Evolutionary conservation across 2,888 invertebrate species (phyloP).

Genomic region (Himalopsyche kuldschensis): DNA sequence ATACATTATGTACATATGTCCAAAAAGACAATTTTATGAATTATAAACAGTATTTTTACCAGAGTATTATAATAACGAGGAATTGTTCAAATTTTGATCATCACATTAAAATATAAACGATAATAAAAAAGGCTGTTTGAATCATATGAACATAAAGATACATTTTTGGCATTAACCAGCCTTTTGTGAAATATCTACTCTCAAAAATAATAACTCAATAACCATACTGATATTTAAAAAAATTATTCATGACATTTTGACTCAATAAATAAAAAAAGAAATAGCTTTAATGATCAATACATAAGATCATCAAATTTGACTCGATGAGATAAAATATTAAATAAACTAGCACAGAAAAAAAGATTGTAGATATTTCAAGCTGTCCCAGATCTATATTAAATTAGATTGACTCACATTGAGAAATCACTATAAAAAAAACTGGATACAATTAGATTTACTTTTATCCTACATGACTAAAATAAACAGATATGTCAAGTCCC

Average conservation of each 20-base stretch:
- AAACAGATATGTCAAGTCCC: constrained; percentile 40
- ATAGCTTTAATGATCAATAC: not conserved
- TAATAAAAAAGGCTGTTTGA: constrained; percentile 15
- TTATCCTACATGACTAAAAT: constrained; percentile 37
- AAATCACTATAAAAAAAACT: constrained; percentile 34
- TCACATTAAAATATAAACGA: constrained; percentile 31
- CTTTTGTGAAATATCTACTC: not conserved
- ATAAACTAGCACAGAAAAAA: not conserved
- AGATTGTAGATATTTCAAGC: not conserved
- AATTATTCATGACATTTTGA: not conserved
- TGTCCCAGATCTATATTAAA: not conserved
- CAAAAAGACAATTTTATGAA: constrained; percentile 35
- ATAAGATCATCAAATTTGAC: not conserved
- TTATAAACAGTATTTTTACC: constrained; percentile 31
- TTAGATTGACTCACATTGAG: constrained; percentile 39
- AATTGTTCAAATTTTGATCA: constrained; percentile 36
- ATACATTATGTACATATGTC: constrained; percentile 39
- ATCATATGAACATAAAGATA: constrained; percentile 26
- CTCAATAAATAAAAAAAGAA: not conserved
- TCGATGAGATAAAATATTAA: not conserved
- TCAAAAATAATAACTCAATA: not conserved
- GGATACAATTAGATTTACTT: constrained; percentile 37
- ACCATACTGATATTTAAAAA: not conserved
- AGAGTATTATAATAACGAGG: constrained; percentile 30
- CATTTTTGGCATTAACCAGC: constrained; percentile 33